Evolutionary conservation across 1,140 invertebrate species (phyloP), one percentile per base, ranked within the genome.

Genomic region (Hormaphis cornu): DNA sequence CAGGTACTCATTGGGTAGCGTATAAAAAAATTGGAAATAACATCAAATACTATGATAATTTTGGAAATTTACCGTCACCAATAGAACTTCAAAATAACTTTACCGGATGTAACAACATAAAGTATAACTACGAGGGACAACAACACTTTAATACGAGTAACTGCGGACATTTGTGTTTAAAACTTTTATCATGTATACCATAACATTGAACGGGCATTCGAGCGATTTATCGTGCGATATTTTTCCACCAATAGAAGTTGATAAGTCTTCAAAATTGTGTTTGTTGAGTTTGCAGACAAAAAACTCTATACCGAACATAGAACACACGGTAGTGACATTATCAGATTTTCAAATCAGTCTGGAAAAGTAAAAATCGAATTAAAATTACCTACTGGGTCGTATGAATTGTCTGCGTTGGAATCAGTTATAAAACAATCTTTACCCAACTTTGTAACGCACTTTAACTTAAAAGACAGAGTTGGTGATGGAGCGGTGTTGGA

Each of bases 91-190:
- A 75, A 18, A 66, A 71, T 18, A 77, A 77, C 73, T 59, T 75
- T n/a, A 35, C 42, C 22, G 48, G 28, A 66, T 63, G 70, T 70
- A 61, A 66, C 58, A 61, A 70, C 5, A 70, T 76, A 8, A 72
- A 71, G 8, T 76, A 75, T 28, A 76, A 76, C 72, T 69, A 73
- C 37, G 9, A 72, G 4, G 33, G 53, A 52, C 72, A 72, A 72
- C 72, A 75, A 72, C 33, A 73, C 5, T 72, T 71, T 59, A 22
- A 74, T 33, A 73, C 72, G 9, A 63, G 46, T 12, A 63, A 69
- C 3, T 75, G 74, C 33, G 73, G 74, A 22, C 74, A 76, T 42
- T 46, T 75, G 22, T 75, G 74, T 71, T 37, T 74, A 6, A 66
- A 71, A 24, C 74, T 76, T 72, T 69, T 74, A 40, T 16, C 66